A percentile compares a stretch with the other conserved stretches of the same genome.
Evolutionary conservation across 2,888 invertebrate genomes (phyloP).

Genomic region (Crepidodera aurea): DNA sequence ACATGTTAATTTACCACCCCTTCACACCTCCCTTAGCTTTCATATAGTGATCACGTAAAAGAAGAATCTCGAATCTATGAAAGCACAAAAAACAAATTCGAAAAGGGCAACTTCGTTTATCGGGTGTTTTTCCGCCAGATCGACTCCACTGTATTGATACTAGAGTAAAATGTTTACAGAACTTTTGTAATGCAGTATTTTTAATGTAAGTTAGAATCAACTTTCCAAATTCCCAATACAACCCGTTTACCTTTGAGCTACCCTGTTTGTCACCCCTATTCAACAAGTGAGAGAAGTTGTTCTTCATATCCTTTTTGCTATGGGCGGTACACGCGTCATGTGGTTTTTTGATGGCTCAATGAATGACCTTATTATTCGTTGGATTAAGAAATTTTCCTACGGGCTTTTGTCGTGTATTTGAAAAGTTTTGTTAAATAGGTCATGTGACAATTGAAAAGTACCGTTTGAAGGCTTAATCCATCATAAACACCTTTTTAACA

Average conservation of each 20-base stretch:
- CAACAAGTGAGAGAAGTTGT: background rate
- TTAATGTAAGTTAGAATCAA: no score
- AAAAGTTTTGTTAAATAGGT: background rate
- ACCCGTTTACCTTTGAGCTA: background rate
- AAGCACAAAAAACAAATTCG: no score
- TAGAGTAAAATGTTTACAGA: no score
- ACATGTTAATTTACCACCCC: no score
- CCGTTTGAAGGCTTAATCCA: background rate
- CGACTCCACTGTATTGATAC: no score
- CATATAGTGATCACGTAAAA: no score
- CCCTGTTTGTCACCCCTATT: background rate
- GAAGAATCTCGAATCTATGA: no score
- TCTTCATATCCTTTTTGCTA: background rate
- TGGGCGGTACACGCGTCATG: background rate
- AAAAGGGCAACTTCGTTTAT: no score
- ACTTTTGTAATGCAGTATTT: no score
- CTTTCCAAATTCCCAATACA: no score
- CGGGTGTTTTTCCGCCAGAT: no score
- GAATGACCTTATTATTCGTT: slow-evolving; percentile 1
- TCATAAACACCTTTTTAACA: background rate
- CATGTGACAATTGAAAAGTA: background rate
- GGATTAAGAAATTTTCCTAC: background rate
- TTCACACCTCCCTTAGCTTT: no score
- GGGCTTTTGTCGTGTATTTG: background rate
- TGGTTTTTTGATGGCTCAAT: slow-evolving; percentile 3